A percentile compares a stretch with the other conserved stretches of the same genome.
Evolutionary conservation across 30 jellyfish, hydroid and myxozoan genomes (phyloP).

Genomic region (Calvadosia cruxmelitensis): DNA sequence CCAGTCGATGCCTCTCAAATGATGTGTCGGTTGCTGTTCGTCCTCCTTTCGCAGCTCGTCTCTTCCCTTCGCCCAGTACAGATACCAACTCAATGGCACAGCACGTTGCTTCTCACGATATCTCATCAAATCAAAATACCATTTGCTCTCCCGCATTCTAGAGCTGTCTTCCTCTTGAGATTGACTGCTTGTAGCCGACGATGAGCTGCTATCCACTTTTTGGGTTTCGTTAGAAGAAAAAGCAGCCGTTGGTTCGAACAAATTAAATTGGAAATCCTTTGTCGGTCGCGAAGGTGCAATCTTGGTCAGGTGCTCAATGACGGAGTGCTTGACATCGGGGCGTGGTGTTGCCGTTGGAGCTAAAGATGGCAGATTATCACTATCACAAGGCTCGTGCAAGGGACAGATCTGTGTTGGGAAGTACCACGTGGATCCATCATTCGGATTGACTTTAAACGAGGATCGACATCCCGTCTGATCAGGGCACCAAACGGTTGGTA

Average conservation of each 20-base stretch:
- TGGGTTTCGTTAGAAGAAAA: not conserved
- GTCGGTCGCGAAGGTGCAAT: not conserved
- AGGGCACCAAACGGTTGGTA: slow-evolving; percentile 40
- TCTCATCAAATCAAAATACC: slow-evolving; percentile 31
- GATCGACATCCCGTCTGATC: slow-evolving; percentile 34
- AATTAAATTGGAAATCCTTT: not conserved
- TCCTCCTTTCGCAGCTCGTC: slow-evolving; percentile 24
- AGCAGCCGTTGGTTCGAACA: not conserved
- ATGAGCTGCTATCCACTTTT: not conserved
- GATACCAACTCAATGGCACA: slow-evolving; percentile 47
- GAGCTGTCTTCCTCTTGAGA: no score
- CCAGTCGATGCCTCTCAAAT: slow-evolving; percentile 28
- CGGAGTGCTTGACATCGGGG: not conserved
- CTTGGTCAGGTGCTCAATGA: not conserved
- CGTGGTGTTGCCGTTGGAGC: not conserved
- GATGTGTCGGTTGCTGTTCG: not conserved
- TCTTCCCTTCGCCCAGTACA: slow-evolving; percentile 44
- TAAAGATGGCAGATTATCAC: not conserved
- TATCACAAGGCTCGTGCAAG: no score
- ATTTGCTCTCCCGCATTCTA: slow-evolving; percentile 11
- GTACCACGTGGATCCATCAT: no score
- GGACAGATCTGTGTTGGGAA: no score
- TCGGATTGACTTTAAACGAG: not conserved
- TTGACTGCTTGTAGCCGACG: not conserved
- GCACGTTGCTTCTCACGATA: slow-evolving; percentile 38